Percentiles rank a stretch among this genome's conserved stretches.
Conservation (phyloP, 2,888 invertebrate species). For the Hesperia comma region DNA sequence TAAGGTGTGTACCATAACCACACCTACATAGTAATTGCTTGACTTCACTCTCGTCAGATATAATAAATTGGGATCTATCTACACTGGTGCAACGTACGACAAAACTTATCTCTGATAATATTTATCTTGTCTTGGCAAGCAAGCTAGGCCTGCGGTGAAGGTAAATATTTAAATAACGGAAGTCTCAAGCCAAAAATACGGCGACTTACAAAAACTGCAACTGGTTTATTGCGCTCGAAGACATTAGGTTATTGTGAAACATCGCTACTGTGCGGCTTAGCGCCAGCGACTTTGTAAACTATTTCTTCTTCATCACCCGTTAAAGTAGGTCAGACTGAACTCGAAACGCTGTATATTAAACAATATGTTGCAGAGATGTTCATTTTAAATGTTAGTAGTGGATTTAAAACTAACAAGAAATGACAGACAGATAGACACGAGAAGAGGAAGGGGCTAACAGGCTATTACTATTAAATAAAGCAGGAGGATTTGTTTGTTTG, state of each 20-base stretch:
- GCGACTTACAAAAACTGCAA: conserved; percentile 9
- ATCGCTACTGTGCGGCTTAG: not conserved
- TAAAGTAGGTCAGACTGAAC: not conserved
- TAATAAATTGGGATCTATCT: not conserved
- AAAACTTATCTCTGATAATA: not conserved
- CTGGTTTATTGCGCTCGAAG: conserved; percentile 8
- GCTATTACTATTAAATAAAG: too few relatives aligned
- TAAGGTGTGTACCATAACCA: too few relatives aligned
- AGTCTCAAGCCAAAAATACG: conserved; percentile 10
- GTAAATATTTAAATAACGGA: conserved; percentile 22
- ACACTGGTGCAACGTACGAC: not conserved
- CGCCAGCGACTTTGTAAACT: conserved; percentile 13
- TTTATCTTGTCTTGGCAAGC: conserved; percentile 5
- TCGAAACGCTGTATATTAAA: not conserved
- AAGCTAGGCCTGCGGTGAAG: conserved; percentile 1
- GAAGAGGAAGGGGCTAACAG: too few relatives aligned
- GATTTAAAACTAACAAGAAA: too few relatives aligned
- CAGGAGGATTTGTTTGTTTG: too few relatives aligned
- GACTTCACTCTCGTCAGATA: too few relatives aligned
- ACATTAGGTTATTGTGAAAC: conserved; percentile 16
- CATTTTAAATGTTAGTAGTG: too few relatives aligned
- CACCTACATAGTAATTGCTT: too few relatives aligned
- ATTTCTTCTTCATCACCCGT: not conserved
- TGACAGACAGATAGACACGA: too few relatives aligned
- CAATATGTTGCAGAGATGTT: not conserved